Base-by-base conservation (phyloP, 2,888 invertebrate genomes). In the Drosophila aldrichi region DNA sequence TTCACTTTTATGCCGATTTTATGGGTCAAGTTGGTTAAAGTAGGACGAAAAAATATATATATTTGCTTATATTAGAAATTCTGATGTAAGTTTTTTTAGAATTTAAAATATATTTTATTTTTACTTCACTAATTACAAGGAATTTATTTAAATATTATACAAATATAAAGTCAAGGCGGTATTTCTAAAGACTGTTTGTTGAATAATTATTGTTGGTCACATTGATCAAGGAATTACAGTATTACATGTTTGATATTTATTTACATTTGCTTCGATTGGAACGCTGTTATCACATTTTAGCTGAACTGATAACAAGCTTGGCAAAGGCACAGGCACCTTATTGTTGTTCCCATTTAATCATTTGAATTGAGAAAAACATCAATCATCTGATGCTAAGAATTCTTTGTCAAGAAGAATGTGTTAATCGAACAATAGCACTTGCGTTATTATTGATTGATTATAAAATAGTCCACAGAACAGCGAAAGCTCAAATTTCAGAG, bases 241-340 rank as follows among this genome's bases (percentile, higher is more conserved):
- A 22, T 43, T 18, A 18, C 16, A 1, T 10, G 41, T 32, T 25
- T 7, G 16, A 14, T 40, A n/a, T 40, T 40, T 8, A 8, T 40
- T 40, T 22, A 34, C 25, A 40, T 16, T 38, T 48, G 18, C 16
- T 25, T 48, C 38, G 38, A 43, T 58, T 48, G 58, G 12, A 38
- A 29, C 7, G 29, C 29, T 29, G 8, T 29, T 22, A 14, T 32
- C 5, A 49, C 12, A 49, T 32, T n/a, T 43, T 4, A 25, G 16
- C 54, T 54, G n/a, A 32, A 54, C 54, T 54, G 65, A 65, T 65
- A 65, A 65, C 38, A 38, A 38, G 14, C 12, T 22, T 3, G 25
- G 18, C 29, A 41, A 41, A 10, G 16, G 10, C 20, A 32, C 8
- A 10, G 41, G 32, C 29, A 43, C 4, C 3, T 25, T 6, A 9